A percentile compares a stretch with the other conserved stretches of the same genome.
Evolutionary conservation across 2,797 vertebrate species (phyloP).

Genomic region (Catharus ustulatus): DNA sequence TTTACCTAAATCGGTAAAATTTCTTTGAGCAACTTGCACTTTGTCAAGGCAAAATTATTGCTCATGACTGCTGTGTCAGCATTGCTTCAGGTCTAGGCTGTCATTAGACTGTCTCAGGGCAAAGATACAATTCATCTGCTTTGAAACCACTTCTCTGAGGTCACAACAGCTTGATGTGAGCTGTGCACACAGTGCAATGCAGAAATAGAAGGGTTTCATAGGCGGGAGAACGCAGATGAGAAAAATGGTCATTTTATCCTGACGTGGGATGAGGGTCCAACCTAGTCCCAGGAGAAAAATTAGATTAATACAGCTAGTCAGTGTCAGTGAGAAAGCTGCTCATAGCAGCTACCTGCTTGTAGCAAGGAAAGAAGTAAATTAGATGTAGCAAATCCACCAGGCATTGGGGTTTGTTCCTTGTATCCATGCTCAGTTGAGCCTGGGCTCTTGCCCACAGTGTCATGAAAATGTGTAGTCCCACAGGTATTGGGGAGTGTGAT

Average conservation of each 20-base stretch:
- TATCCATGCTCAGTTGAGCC: background rate
- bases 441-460: background rate
- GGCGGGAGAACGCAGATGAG: background rate
- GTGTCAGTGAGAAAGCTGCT: background rate
- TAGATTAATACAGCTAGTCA: background rate
- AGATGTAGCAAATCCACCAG: background rate
- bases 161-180: background rate
- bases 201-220: background rate
- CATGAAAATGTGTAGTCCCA: background rate
- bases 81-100: background rate
- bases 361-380: background rate
- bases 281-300: background rate
- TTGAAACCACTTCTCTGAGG: background rate
- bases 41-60: background rate
- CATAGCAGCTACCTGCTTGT: background rate
- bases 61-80: background rate
- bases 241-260: background rate
- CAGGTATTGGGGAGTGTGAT: background rate
- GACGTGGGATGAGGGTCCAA: rapidly evolving
- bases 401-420: background rate
- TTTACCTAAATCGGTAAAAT: background rate
- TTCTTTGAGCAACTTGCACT: background rate
- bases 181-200: rapidly evolving
- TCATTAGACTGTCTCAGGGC: background rate
- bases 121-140: background rate